Conservation (phyloP, 2,113 vertebrate species). For the Platichthys flesus region DNA sequence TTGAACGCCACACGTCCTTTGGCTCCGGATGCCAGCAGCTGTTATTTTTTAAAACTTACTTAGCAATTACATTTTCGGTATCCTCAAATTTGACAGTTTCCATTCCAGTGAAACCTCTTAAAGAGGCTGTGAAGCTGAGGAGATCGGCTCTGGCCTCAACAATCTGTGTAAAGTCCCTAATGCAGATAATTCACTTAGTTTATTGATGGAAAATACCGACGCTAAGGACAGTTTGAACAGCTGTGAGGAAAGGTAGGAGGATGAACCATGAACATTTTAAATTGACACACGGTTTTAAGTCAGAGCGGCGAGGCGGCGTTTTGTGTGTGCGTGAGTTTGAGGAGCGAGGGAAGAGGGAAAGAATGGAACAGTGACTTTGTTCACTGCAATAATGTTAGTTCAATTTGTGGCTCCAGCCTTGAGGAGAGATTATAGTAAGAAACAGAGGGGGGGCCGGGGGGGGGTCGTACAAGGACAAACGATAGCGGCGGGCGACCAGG, state of each 20-base stretch:
- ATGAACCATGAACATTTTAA: conserved; percentile 6
- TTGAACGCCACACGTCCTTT: not conserved
- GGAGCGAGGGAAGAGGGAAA: conserved; percentile 26
- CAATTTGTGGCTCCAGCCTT: conserved; percentile 41
- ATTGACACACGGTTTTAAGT: conserved; percentile 1
- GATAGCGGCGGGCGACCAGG: conserved; percentile 22
- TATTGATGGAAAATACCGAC: conserved; percentile 12
- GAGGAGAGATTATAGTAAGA: conserved; percentile 26
- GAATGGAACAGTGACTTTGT: conserved; percentile 32
- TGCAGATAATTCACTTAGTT: conserved; percentile 25
- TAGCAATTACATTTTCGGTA: conserved; percentile 21
- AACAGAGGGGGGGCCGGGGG: not conserved
- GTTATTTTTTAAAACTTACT: conserved; percentile 14
- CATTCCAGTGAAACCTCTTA: conserved; percentile 24
- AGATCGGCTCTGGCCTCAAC: conserved; percentile 18
- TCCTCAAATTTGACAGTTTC: conserved; percentile 35
- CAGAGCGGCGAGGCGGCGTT: not conserved
- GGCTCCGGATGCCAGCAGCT: not conserved
- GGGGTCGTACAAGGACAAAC: conserved; percentile 21
- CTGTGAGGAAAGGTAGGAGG: not conserved
- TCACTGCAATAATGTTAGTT: conserved; percentile 9
- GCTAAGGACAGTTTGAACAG: conserved; percentile 11
- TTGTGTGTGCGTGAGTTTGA: conserved; percentile 24
- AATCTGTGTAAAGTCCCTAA: conserved; percentile 2
- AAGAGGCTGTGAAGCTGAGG: conserved; percentile 1